phyloP scores from a whole-genome alignment of 2,888 invertebrate genomes.

The Stenotaenia linearis region DNA sequence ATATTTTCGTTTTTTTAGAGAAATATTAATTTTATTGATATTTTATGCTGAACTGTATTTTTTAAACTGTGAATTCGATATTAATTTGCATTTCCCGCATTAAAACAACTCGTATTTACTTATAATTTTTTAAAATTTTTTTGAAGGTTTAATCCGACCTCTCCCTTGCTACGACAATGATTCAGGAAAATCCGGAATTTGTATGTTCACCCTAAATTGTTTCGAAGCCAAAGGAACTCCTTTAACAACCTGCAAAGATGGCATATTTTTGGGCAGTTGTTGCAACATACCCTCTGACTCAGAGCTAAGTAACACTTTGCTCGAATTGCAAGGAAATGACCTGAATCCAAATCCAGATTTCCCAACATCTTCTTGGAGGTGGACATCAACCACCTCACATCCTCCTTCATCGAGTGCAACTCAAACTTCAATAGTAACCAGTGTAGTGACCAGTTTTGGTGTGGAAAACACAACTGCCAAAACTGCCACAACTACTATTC shows the following conservation, averaged over 20 bases:
- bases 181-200: conserved; percentile 72
- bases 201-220: conserved; percentile 92
- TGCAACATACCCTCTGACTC: conserved; percentile 58
- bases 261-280: conserved; percentile 89
- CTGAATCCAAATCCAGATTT: not conserved
- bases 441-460: conserved; percentile 29
- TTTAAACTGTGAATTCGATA: not conserved
- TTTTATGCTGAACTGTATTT: no score
- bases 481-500: not conserved
- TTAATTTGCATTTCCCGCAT: not conserved
- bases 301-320: conserved; percentile 39
- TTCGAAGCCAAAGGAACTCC: conserved; percentile 85
- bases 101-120: not conserved
- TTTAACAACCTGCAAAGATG: conserved; percentile 84
- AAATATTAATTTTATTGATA: no score
- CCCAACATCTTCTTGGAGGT: not conserved
- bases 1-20: no score
- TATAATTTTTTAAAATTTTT: not conserved
- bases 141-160: conserved; percentile 61
- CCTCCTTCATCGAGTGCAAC: not conserved
- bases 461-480: not conserved
- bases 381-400: not conserved
- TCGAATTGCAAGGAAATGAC: conserved; percentile 42
- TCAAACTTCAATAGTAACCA: conserved; percentile 23
- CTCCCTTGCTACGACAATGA: conserved; percentile 78